Conservation (phyloP, 2,888 invertebrate species). For the Corbicula japonica region DNA sequence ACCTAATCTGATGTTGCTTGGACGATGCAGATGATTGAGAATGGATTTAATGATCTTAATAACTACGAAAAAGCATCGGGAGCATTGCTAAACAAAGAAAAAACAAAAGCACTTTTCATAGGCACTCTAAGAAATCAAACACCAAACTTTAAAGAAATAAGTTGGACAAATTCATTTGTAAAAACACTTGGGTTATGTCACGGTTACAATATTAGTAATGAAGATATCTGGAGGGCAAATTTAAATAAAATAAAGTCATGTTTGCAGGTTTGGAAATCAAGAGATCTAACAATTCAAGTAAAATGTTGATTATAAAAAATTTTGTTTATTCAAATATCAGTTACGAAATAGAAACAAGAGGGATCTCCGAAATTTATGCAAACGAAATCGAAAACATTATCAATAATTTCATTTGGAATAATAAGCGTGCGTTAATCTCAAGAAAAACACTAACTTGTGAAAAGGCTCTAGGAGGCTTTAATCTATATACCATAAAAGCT, state of each 20-base stretch:
- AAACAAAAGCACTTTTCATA: slow-evolving; percentile 4
- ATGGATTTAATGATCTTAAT: slow-evolving; percentile 4
- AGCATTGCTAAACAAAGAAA: background rate
- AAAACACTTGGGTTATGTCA: background rate
- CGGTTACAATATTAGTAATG: slow-evolving; percentile 3
- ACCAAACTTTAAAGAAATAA: slow-evolving; percentile 8
- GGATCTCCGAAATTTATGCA: background rate
- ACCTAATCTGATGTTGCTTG: too few relatives aligned
- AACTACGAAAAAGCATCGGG: slow-evolving; percentile 17
- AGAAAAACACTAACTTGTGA: background rate
- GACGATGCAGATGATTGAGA: too few relatives aligned
- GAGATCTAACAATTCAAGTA: background rate
- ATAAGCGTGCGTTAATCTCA: background rate
- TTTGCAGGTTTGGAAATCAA: slow-evolving; percentile 7
- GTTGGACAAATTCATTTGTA: slow-evolving; percentile 3
- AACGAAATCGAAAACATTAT: background rate
- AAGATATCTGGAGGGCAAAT: slow-evolving; percentile 1
- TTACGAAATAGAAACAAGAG: slow-evolving; percentile 4
- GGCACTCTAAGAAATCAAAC: slow-evolving; percentile 2
- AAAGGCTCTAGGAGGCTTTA: background rate
- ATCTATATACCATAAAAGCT: too few relatives aligned
- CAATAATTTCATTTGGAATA: background rate
- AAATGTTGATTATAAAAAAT: slow-evolving; percentile 1
- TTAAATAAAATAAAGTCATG: slow-evolving; percentile 6
- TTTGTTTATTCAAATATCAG: background rate